Evolutionary conservation across 1,140 invertebrate species (phyloP).

Genomic region (Drosophila repletoides): DNA sequence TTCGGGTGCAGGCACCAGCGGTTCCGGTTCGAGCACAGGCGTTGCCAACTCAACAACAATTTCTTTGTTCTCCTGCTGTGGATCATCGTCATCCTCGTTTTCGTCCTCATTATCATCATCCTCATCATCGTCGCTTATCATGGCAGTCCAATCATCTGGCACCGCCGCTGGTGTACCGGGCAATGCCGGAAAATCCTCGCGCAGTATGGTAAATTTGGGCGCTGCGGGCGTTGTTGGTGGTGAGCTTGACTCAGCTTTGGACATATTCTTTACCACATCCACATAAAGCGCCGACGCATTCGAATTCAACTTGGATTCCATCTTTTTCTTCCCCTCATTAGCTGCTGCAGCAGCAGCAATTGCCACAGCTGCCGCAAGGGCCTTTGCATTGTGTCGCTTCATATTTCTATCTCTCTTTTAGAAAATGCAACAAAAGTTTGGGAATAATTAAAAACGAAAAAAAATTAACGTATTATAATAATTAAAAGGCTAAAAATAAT

Average conservation of each 20-base stretch:
- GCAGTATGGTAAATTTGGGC: conserved; percentile 52
- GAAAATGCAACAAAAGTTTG: background rate
- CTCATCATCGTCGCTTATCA: conserved; percentile 40
- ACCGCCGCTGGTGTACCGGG: conserved; percentile 33
- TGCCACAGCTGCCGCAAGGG: conserved; percentile 26
- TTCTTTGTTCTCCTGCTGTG: no score
- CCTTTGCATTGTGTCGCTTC: conserved; percentile 49
- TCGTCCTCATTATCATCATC: background rate
- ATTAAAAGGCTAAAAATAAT: conserved; percentile 2
- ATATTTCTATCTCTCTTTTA: no score
- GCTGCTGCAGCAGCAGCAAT: conserved; percentile 21
- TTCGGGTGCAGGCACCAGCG: no score
- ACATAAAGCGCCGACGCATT: conserved; percentile 38
- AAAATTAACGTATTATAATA: background rate
- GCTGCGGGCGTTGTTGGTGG: background rate
- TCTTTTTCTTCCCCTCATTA: conserved; percentile 8
- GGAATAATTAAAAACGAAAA: background rate
- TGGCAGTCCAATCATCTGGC: conserved; percentile 51
- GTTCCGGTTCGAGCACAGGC: no score
- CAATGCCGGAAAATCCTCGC: conserved; percentile 61
- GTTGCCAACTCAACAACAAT: no score
- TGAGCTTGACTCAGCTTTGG: conserved; percentile 11
- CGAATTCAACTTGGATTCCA: background rate
- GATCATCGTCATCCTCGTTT: background rate
- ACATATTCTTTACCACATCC: conserved; percentile 64